These are phyloP conservation scores for Saxicola maurus DNA, from an alignment of 2,797 vertebrate genomes.

Conservation along the genomic window DNA sequence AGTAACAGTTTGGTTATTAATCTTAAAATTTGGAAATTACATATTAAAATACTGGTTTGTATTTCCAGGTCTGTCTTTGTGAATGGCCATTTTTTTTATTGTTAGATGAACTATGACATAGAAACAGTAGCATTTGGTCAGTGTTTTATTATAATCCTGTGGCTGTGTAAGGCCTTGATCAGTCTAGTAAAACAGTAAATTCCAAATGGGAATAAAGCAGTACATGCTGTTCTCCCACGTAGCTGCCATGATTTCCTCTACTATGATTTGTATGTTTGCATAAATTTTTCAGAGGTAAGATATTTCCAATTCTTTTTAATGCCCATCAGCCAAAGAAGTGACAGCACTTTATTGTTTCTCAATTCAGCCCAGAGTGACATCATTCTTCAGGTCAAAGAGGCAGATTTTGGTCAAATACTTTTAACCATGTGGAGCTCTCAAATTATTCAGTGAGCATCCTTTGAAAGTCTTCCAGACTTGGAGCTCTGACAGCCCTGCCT, in stretches of 20 bases:
- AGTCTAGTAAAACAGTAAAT: neutral
- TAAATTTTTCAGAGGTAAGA: neutral
- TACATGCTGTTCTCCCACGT: neutral
- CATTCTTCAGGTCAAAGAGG: neutral
- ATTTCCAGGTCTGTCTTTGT: neutral
- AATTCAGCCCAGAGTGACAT: accelerated
- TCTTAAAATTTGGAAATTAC: constrained; percentile 14
- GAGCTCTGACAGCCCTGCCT: neutral
- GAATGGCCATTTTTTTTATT: neutral
- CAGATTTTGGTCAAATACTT: neutral
- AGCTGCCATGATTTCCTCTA: neutral
- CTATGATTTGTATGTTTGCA: neutral
- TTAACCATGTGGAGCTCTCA: neutral
- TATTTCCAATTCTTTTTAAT: neutral
- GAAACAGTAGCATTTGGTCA: neutral
- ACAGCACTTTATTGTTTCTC: neutral
- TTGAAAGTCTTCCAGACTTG: neutral
- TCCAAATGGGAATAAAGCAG: neutral
- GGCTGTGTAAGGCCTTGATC: neutral
- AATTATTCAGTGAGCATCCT: neutral
- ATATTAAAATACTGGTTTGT: neutral
- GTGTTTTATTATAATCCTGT: neutral
- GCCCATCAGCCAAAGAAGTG: neutral
- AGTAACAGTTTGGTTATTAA: constrained; percentile 6
- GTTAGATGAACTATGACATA: neutral